Conservation (phyloP, 2,888 invertebrate genomes). For the Tyria jacobaeae region DNA sequence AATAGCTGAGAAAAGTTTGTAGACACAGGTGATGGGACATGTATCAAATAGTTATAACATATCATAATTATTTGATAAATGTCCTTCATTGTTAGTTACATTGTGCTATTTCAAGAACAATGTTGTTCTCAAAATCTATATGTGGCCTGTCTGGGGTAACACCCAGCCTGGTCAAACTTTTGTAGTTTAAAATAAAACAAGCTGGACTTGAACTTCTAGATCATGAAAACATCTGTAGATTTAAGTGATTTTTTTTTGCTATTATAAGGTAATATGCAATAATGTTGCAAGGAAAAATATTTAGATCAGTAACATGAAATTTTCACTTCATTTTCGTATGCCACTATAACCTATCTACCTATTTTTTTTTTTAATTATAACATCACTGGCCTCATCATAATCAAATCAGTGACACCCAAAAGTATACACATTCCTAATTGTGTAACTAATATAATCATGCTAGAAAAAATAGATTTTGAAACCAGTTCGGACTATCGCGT, state of each 20-base stretch:
- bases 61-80: neutral
- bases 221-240: neutral
- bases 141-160: neutral
- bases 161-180: no score
- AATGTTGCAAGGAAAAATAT: neutral
- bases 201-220: conserved; percentile 7
- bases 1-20: no score
- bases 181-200: neutral
- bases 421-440: neutral
- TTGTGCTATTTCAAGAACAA: neutral
- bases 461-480: neutral
- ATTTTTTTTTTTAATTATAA: no score
- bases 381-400: no score
- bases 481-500: neutral
- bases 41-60: no score
- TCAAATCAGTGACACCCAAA: no score
- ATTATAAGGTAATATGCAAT: neutral
- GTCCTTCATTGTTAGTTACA: neutral
- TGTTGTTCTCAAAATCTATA: neutral
- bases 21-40: no score
- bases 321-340: no score
- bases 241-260: neutral
- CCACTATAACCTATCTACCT: no score
- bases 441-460: neutral
- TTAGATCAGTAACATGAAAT: neutral